Conservation (phyloP, 2,888 invertebrate genomes). For the Trissolcus brochymenae region DNA sequence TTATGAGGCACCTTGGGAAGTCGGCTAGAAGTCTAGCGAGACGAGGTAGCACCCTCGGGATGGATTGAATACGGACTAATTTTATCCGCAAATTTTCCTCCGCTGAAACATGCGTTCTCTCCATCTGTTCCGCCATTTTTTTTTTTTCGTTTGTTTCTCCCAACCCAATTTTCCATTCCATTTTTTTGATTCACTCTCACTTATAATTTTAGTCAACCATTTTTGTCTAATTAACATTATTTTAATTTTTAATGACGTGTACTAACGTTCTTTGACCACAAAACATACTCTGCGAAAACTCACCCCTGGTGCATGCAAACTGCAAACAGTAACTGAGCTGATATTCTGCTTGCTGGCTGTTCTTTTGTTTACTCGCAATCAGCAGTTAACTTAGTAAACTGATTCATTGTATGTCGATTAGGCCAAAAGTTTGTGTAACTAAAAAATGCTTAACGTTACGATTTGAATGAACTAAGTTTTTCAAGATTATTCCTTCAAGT, state of each 20-base stretch:
- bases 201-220: not conserved
- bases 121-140: slow-evolving; percentile 16
- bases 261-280: no score
- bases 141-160: slow-evolving; percentile 28
- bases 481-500: slow-evolving; percentile 23
- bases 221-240: no score
- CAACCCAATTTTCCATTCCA: not conserved
- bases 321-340: slow-evolving; percentile 20
- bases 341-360: slow-evolving; percentile 15
- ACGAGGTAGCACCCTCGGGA: slow-evolving; percentile 67
- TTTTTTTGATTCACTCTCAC: not conserved
- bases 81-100: slow-evolving; percentile 68
- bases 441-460: not conserved
- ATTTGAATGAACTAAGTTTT: slow-evolving; percentile 46
- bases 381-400: slow-evolving; percentile 28
- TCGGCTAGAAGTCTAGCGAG: slow-evolving; percentile 65
- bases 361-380: slow-evolving; percentile 20
- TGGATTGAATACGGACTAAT: slow-evolving; percentile 76
- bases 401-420: slow-evolving; percentile 27
- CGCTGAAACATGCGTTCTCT: slow-evolving; percentile 57
- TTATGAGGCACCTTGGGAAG: slow-evolving; percentile 76
- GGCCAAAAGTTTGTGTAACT: slow-evolving; percentile 25
- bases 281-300: not conserved
- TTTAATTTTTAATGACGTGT: no score
- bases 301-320: not conserved